These are phyloP conservation scores for Pogonomyrmex californicus DNA, from an alignment of 1,140 invertebrate genomes.

Conservation along the genomic window DNA sequence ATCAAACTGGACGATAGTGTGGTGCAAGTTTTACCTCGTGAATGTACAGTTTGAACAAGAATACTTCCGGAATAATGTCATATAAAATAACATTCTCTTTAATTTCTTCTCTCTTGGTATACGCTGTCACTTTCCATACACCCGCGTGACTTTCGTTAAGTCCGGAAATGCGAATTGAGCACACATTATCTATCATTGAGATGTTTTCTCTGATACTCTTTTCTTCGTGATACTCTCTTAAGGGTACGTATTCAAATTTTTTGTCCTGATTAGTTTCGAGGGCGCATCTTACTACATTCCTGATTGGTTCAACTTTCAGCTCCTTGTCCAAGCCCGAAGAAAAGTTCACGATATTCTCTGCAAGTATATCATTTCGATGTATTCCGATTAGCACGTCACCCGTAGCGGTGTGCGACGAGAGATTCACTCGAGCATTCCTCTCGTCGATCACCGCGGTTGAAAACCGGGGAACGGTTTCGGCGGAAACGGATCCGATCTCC, in stretches of 20 bases:
- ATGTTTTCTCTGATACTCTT: neutral
- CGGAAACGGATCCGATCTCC: conserved; percentile 29
- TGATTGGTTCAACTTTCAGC: neutral
- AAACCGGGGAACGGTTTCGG: conserved; percentile 25
- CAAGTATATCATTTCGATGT: conserved; percentile 37
- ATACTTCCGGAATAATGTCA: neutral
- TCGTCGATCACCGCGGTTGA: conserved; percentile 25
- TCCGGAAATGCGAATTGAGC: neutral
- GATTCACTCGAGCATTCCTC: conserved; percentile 9
- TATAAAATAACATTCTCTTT: neutral
- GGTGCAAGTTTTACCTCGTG: conserved; percentile 22
- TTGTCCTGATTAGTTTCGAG: conserved; percentile 26
- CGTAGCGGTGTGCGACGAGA: conserved; percentile 17
- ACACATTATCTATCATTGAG: neutral
- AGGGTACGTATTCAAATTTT: neutral
- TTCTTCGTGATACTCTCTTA: neutral
- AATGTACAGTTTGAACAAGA: conserved; percentile 9
- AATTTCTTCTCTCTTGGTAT: neutral
- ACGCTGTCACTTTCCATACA: neutral
- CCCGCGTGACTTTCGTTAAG: neutral
- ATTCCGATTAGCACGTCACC: conserved; percentile 1
- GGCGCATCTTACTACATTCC: neutral
- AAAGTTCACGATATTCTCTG: neutral
- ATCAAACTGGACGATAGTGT: neutral
- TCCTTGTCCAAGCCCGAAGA: too few species aligned